Conservation (phyloP, 2,888 invertebrate genomes). For the Plagiodera versicolora region DNA sequence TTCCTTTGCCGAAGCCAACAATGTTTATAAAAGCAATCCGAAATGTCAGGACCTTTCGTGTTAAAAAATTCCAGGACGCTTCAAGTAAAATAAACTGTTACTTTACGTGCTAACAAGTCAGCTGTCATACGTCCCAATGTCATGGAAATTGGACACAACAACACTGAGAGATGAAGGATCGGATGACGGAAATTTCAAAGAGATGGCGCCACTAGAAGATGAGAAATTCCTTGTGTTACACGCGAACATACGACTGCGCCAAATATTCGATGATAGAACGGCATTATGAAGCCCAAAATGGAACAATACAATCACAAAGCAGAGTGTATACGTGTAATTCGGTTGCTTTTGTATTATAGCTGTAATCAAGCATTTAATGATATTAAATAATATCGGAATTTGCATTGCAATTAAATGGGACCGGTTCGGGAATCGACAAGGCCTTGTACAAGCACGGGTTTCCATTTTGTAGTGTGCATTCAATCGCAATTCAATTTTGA, state of each 20-base stretch:
- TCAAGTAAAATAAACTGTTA: too few species aligned
- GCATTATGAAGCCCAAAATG: background rate
- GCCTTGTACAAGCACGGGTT: conserved; percentile 5
- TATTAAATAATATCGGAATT: conserved; percentile 25
- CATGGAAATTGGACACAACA: too few species aligned
- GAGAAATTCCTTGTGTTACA: too few species aligned
- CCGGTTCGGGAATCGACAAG: conserved; percentile 19
- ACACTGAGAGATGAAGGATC: too few species aligned
- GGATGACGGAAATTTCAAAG: too few species aligned
- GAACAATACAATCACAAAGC: background rate
- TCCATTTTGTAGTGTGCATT: conserved; percentile 7
- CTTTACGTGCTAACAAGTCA: too few species aligned
- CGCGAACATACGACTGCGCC: too few species aligned
- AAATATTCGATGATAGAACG: background rate
- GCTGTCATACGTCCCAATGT: too few species aligned
- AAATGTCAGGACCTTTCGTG: conserved; percentile 36
- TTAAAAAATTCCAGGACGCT: conserved; percentile 21
- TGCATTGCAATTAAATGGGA: conserved; percentile 26
- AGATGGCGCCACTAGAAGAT: too few species aligned
- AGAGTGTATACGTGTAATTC: conserved; percentile 16
- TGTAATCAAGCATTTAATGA: conserved; percentile 27
- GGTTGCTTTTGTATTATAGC: conserved; percentile 22
- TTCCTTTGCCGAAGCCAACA: conserved; percentile 22
- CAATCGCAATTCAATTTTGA: conserved; percentile 12
- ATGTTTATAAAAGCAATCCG: conserved; percentile 13